These are phyloP conservation scores for Nymphicus hollandicus DNA, from an alignment of 2,113 vertebrate genomes.

Conservation along the genomic window DNA sequence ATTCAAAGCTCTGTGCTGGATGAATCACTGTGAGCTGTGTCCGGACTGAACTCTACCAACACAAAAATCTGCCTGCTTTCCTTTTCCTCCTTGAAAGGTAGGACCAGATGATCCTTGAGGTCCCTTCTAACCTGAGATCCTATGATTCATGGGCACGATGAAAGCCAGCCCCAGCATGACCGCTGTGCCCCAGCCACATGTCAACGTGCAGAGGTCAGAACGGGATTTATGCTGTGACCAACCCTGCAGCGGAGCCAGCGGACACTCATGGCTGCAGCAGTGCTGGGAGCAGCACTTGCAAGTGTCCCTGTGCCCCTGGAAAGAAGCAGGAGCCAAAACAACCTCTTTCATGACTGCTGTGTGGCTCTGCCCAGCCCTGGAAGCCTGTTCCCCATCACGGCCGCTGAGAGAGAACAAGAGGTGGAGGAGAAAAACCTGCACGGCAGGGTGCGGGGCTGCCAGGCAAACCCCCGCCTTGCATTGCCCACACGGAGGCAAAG, in stretches of 20 bases:
- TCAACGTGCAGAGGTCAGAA: neutral
- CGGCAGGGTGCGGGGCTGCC: neutral
- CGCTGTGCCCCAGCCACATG: rapidly evolving
- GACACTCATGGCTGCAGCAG: neutral
- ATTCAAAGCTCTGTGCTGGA: neutral
- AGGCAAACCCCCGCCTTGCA: neutral
- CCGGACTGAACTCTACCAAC: neutral
- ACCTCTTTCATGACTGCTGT: neutral
- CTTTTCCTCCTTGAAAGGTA: neutral
- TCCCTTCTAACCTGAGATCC: neutral
- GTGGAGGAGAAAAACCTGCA: constrained; percentile 33
- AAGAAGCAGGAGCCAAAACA: neutral
- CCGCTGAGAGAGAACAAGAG: neutral
- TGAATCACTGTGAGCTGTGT: neutral
- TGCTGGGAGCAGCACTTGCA: rapidly evolving
- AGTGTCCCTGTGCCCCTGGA: rapidly evolving
- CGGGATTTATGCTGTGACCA: neutral
- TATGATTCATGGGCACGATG: neutral
- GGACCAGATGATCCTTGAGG: neutral
- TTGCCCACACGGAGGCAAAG: neutral
- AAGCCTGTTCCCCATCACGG: neutral
- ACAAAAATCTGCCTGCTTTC: neutral
- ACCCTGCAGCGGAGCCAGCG: neutral
- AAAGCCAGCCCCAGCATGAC: neutral
- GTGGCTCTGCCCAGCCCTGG: neutral